Base-by-base conservation (phyloP, 1,140 invertebrate genomes). In the Hyles vespertilio region DNA sequence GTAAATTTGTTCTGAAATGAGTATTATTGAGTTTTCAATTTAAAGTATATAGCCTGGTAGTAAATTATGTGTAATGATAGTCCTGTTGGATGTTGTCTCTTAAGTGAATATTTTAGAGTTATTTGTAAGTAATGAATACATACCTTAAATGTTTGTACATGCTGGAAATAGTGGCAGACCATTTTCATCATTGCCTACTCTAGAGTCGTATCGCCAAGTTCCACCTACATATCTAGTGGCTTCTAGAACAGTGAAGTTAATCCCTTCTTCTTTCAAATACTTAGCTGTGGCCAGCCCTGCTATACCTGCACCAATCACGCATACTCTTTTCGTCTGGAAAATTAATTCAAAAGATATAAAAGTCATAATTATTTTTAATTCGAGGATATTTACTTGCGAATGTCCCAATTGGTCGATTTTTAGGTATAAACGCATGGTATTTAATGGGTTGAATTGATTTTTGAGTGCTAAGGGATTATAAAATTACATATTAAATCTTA, bases 201-300 rank as follows among this genome's bases (percentile, higher is more conserved):
- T 70, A 9, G 92, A 90, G 7, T 91, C 91, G 72, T 93, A 94
- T 8, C 91, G 81, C 92, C 92, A 89, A 6, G 93, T 90, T 5
- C 93, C 93, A 6, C 93, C 93, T 3, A 94, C 74, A 45, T 85
- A 71, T 49, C 63, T 63, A 0, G 82, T 81, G 2, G 75, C 64
- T 70, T 89, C 86, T 7, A 85, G 59, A 12, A 87, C 76, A 3
- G 77, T 81, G 55, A 88, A 85, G n/a, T 72, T 61, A 5, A 87
- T 72, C 4, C 69, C 71, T 59, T 75, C 76, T 36, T 81, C 81
- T 64, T 83, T 76, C 12, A 88, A 65, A 57, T 84, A 77, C 61
- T 63, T 78, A 1, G 81, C 79, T 12, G 82, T 74, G 5, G 78
- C 74, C 2, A 88, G 48, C 0, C 85, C 85, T 1, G 79, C 74